phyloP scores from a whole-genome alignment of 35 echinoderm and acorn worm species.

The Apostichopus japonicus region DNA sequence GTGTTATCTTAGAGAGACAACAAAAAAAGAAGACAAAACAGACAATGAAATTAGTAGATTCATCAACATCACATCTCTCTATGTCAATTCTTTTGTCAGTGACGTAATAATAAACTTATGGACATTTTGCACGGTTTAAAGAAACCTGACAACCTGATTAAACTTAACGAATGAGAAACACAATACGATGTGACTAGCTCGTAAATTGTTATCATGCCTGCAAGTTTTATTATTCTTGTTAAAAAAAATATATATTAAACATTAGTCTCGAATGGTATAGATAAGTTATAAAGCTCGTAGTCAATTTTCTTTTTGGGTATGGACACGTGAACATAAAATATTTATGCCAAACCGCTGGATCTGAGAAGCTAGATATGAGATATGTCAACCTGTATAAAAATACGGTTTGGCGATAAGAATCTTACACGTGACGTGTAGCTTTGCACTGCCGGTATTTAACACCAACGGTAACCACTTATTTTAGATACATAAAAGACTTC shows the following conservation, averaged over 20 bases:
- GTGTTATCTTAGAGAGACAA: neutral
- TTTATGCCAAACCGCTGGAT: too few relatives aligned
- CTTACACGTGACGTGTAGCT: too few relatives aligned
- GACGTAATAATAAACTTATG: neutral
- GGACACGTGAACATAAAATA: too few relatives aligned
- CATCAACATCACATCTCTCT: slow-evolving; percentile 23
- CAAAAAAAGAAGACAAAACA: neutral
- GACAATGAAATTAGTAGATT: slow-evolving; percentile 46
- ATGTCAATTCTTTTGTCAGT: slow-evolving; percentile 22
- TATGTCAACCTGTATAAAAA: too few relatives aligned
- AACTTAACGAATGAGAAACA: neutral
- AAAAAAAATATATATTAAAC: neutral
- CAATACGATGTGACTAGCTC: slow-evolving; percentile 4
- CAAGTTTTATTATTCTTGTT: neutral
- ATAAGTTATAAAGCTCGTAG: too few relatives aligned
- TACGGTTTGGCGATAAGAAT: too few relatives aligned
- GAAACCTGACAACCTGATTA: slow-evolving; percentile 11
- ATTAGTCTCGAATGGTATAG: neutral
- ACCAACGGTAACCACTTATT: too few relatives aligned
- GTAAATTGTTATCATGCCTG: slow-evolving; percentile 23
- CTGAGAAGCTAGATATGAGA: too few relatives aligned
- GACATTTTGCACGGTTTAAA: neutral
- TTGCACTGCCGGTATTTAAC: too few relatives aligned
- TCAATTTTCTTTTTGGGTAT: too few relatives aligned
- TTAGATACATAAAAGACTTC: too few relatives aligned